Evolutionary conservation across 2,113 vertebrate species (phyloP).

Genomic region (Verasper variegatus): DNA sequence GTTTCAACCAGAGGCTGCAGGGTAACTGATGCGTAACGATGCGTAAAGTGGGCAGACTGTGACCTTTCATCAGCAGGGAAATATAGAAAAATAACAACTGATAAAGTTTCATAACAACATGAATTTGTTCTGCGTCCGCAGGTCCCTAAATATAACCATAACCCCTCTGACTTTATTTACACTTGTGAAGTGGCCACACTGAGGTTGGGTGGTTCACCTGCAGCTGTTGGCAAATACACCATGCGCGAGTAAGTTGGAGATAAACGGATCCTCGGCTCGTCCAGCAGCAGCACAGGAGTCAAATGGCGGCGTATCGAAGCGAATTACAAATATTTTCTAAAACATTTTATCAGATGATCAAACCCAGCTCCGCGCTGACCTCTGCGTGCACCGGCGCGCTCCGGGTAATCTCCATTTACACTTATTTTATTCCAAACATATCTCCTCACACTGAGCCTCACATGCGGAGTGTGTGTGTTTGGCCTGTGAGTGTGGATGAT

Average conservation of each 20-base stretch:
- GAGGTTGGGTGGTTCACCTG: slow-evolving; percentile 42
- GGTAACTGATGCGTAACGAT: background rate
- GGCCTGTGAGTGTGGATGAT: background rate
- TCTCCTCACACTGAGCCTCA: background rate
- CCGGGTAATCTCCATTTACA: background rate
- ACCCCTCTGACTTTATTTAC: too few relatives aligned
- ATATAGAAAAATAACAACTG: background rate
- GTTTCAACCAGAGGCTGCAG: background rate
- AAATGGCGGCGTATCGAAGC: slow-evolving; percentile 21
- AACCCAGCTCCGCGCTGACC: slow-evolving; percentile 31
- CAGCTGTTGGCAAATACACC: slow-evolving; percentile 43
- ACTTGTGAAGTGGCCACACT: background rate
- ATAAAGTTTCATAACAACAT: background rate
- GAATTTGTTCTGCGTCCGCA: background rate
- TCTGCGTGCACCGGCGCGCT: slow-evolving; percentile 1
- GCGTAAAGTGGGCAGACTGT: slow-evolving; percentile 1
- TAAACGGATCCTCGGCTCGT: background rate
- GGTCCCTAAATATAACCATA: background rate
- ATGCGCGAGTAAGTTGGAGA: slow-evolving; percentile 23
- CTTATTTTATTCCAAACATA: background rate
- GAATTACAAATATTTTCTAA: slow-evolving; percentile 28
- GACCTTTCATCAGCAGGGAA: slow-evolving; percentile 17
- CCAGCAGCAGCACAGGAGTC: background rate
- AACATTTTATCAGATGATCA: slow-evolving; percentile 33
- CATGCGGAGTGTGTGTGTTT: background rate